Conservation (phyloP, 2,888 invertebrate genomes). For the Zygothrica quintamaculata region DNA sequence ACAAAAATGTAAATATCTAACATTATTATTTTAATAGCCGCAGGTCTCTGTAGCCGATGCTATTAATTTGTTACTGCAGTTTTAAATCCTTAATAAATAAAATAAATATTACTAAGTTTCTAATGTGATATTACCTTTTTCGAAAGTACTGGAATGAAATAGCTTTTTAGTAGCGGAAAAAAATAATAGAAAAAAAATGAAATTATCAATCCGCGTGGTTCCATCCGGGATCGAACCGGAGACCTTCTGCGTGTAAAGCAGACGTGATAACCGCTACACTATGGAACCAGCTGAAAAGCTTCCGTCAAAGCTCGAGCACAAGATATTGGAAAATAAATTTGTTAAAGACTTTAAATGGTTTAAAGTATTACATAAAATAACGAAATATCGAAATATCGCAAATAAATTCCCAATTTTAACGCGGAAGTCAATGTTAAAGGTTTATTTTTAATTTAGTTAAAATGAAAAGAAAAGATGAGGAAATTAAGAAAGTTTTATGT, state of each 20-base stretch:
- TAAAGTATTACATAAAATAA: conserved; percentile 3
- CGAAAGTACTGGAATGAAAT: too few species aligned
- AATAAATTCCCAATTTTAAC: not conserved
- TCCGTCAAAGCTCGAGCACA: not conserved
- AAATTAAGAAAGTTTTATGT: not conserved
- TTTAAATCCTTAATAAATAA: too few species aligned
- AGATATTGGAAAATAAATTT: not conserved
- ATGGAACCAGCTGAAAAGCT: conserved; percentile 79
- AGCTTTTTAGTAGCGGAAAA: too few species aligned
- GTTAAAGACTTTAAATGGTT: not conserved
- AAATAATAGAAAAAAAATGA: conserved; percentile 26
- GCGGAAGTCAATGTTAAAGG: conserved; percentile 14
- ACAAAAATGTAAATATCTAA: too few species aligned
- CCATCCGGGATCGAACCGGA: conserved; percentile 85
- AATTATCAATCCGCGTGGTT: conserved; percentile 73
- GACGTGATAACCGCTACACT: conserved; percentile 85
- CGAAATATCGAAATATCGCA: too few species aligned
- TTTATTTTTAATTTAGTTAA: not conserved
- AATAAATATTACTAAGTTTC: too few species aligned
- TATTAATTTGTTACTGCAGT: too few species aligned
- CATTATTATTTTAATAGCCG: too few species aligned
- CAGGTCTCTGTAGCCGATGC: too few species aligned
- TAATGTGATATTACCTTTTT: too few species aligned
- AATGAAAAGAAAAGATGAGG: not conserved
- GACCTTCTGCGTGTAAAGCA: conserved; percentile 85